Base-by-base conservation (phyloP, 1,140 invertebrate genomes). In the Nautilus pompilius region DNA sequence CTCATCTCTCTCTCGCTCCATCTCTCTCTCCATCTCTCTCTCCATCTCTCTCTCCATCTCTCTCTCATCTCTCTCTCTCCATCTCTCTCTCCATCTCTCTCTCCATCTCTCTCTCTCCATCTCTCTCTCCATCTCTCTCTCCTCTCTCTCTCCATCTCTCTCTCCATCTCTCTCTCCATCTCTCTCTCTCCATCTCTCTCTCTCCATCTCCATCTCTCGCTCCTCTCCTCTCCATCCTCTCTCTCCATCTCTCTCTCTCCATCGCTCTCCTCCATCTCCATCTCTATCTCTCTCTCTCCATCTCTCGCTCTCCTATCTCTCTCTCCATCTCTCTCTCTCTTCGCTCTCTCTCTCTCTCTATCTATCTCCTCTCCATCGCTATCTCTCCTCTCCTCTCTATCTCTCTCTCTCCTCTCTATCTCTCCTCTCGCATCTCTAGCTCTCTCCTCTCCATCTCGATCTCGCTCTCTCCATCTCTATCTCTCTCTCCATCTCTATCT, bases 401-500 rank as follows among this genome's bases (percentile, higher is more conserved):
- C n/a, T n/a, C n/a, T n/a, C n/a, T n/a, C n/a, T n/a, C n/a, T n/a
- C n/a, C n/a, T n/a, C n/a, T n/a, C n/a, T n/a, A n/a, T n/a, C n/a
- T n/a, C n/a, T n/a, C n/a, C n/a, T n/a, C n/a, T n/a, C n/a, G n/a
- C n/a, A n/a, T n/a, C n/a, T n/a, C n/a, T n/a, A n/a, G n/a, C n/a
- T n/a, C n/a, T n/a, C n/a, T n/a, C n/a, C n/a, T n/a, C 36, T 41
- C 36, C n/a, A n/a, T 41, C 1, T 1, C n/a, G n/a, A 13, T 41
- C n/a, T 41, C 1, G 1, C 36, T n/a, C 1, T 41, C n/a, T n/a
- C n/a, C n/a, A n/a, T n/a, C n/a, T n/a, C n/a, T n/a, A n/a, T n/a
- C n/a, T n/a, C n/a, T n/a, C n/a, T n/a, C n/a, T n/a, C n/a, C 3
- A 8, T 22, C 24, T 54, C 29, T 28, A 62, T 41, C 60, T 66